Conservation (phyloP, 2,113 vertebrate genomes). For the Polypterus bichir region DNA sequence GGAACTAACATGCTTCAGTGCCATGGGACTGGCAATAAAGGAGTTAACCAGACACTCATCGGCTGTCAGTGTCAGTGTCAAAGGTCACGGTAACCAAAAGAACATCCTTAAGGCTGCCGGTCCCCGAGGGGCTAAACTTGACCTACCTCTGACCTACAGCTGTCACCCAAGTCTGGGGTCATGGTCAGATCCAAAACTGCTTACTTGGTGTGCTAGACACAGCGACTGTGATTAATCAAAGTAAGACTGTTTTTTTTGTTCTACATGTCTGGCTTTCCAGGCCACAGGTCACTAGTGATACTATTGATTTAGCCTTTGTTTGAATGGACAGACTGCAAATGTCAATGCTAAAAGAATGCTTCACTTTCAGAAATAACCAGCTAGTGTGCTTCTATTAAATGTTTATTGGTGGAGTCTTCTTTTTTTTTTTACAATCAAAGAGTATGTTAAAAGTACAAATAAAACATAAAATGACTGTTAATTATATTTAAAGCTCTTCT, state of each 20-base stretch:
- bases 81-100: slow-evolving; percentile 22
- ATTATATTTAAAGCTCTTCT: too few species aligned
- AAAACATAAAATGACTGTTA: too few species aligned
- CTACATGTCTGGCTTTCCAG: slow-evolving; percentile 21
- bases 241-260: slow-evolving; percentile 15
- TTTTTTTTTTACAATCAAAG: too few species aligned
- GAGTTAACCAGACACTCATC: neutral
- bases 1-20: neutral
- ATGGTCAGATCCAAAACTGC: slow-evolving; percentile 18
- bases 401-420: too few species aligned
- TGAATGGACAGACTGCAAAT: slow-evolving; percentile 15
- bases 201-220: slow-evolving; percentile 15
- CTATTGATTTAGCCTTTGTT: slow-evolving; percentile 43
- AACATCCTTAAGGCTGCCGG: slow-evolving; percentile 11
- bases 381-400: too few species aligned
- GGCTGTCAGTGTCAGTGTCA: slow-evolving; percentile 14
- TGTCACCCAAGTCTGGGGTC: slow-evolving; percentile 14
- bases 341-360: slow-evolving; percentile 9
- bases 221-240: slow-evolving; percentile 29
- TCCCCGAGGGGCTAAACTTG: slow-evolving; percentile 24
- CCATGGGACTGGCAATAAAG: neutral
- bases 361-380: slow-evolving; percentile 21
- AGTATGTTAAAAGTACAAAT: too few species aligned
- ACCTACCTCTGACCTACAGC: slow-evolving; percentile 19
- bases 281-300: slow-evolving; percentile 30